A percentile compares a stretch with the other conserved stretches of the same genome.
Evolutionary conservation across 1,140 invertebrate genomes (phyloP).

Genomic region (Drosophila kikkawai): DNA sequence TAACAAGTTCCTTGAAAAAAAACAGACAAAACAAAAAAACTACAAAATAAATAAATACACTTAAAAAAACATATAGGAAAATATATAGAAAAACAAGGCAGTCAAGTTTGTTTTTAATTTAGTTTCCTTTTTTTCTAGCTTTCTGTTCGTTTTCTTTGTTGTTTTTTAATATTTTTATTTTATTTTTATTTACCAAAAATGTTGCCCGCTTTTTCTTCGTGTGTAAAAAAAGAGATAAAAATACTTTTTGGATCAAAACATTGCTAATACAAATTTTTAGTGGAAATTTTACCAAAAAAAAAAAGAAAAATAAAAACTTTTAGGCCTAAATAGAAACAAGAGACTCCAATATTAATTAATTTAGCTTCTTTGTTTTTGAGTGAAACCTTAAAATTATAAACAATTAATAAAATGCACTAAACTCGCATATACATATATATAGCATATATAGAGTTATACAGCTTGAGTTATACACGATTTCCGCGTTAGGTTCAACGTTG

Average conservation of each 20-base stretch:
- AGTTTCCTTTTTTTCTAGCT: slow-evolving; percentile 22
- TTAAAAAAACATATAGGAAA: slow-evolving; percentile 52
- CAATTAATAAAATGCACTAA: slow-evolving; percentile 23
- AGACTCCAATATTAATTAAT: slow-evolving; percentile 61
- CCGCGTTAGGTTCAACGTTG: slow-evolving; percentile 38
- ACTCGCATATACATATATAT: slow-evolving; percentile 20
- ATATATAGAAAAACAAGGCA: slow-evolving; percentile 62
- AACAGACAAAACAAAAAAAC: slow-evolving; percentile 53
- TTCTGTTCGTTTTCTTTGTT: slow-evolving; percentile 44
- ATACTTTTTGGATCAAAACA: slow-evolving; percentile 53
- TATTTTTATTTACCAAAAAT: slow-evolving; percentile 16
- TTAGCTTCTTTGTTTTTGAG: slow-evolving; percentile 38
- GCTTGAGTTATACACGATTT: slow-evolving; percentile 46
- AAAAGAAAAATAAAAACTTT: slow-evolving; percentile 33
- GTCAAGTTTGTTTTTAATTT: slow-evolving; percentile 21
- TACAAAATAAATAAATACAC: slow-evolving; percentile 28
- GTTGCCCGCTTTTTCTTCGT: slow-evolving; percentile 47
- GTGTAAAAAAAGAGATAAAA: slow-evolving; percentile 28
- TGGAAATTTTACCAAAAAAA: slow-evolving; percentile 66
- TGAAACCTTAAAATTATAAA: not conserved
- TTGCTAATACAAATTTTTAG: slow-evolving; percentile 79
- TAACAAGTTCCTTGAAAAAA: slow-evolving; percentile 72
- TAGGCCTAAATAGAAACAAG: slow-evolving; percentile 55
- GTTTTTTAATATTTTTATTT: not conserved
- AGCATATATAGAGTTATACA: slow-evolving; percentile 28